Conservation (phyloP, 1,140 invertebrate species). For the Lepidurus packardi region DNA sequence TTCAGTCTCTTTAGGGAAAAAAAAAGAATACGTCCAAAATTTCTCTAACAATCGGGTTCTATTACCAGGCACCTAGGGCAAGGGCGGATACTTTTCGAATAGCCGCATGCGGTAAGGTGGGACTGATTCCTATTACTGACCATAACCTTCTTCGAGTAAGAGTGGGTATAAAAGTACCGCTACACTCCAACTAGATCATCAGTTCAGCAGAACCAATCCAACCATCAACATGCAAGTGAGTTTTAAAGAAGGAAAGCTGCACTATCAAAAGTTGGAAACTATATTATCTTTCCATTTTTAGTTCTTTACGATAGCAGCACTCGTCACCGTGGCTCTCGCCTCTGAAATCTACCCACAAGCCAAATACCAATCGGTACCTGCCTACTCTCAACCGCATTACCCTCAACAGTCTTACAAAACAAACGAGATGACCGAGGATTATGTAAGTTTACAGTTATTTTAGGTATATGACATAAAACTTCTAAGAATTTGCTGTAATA, state of each 20-base stretch:
- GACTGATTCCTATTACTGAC: background rate
- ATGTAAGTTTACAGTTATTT: background rate
- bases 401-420: background rate
- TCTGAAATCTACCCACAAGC: background rate
- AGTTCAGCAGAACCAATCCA: background rate
- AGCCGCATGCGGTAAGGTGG: background rate
- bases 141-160: background rate
- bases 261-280: background rate
- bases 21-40: background rate
- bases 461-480: background rate
- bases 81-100: background rate
- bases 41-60: background rate
- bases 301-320: slow-evolving; percentile 7
- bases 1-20: too few relatives aligned
- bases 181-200: background rate
- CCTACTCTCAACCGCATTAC: background rate
- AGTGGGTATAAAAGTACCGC: background rate
- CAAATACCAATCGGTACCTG: background rate
- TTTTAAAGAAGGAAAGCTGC: background rate
- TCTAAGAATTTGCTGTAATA: background rate
- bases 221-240: background rate
- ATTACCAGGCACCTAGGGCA: too few relatives aligned
- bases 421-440: background rate
- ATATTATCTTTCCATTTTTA: background rate
- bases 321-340: background rate